Evolutionary conservation across 2,797 vertebrate genomes (phyloP).

Genomic region (Clarias pachynema): DNA sequence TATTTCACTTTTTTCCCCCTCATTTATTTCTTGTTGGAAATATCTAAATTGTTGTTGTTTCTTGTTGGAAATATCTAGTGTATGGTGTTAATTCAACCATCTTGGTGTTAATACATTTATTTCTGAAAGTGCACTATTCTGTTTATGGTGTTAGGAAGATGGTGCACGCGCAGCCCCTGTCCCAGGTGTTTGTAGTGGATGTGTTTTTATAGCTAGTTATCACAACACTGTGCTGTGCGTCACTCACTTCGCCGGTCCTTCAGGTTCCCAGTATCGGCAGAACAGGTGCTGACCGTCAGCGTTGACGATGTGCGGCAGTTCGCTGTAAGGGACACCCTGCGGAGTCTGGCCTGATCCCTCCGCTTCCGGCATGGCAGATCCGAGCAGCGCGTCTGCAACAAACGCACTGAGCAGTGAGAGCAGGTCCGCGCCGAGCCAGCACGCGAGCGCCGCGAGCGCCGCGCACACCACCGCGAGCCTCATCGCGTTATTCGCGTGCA

Average conservation of each 20-base stretch:
- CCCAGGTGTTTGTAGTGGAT: background rate
- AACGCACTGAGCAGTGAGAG: slow-evolving; percentile 64
- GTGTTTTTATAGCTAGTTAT: background rate
- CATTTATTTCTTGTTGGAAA: no score
- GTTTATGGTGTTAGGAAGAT: background rate
- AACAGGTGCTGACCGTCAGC: slow-evolving; percentile 91
- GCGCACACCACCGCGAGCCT: slow-evolving; percentile 64
- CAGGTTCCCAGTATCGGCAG: slow-evolving; percentile 93
- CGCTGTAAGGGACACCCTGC: slow-evolving; percentile 82
- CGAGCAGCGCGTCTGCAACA: slow-evolving; percentile 62
- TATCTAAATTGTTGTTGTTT: no score
- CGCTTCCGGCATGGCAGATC: slow-evolving; percentile 84
- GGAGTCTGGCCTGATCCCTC: slow-evolving; percentile 81
- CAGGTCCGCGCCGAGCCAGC: slow-evolving; percentile 66
- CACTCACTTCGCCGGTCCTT: slow-evolving; percentile 83
- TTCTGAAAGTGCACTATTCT: background rate
- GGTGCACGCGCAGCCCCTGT: background rate
- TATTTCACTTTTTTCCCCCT: no score
- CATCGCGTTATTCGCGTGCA: slow-evolving; percentile 56
- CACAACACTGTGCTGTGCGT: background rate
- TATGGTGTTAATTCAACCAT: no score
- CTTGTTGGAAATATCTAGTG: no score
- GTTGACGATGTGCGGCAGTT: slow-evolving; percentile 87
- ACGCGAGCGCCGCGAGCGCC: slow-evolving; percentile 65
- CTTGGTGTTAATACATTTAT: background rate